Base-by-base conservation (phyloP, 2,113 vertebrate genomes). In the Chaetura pelagica region DNA sequence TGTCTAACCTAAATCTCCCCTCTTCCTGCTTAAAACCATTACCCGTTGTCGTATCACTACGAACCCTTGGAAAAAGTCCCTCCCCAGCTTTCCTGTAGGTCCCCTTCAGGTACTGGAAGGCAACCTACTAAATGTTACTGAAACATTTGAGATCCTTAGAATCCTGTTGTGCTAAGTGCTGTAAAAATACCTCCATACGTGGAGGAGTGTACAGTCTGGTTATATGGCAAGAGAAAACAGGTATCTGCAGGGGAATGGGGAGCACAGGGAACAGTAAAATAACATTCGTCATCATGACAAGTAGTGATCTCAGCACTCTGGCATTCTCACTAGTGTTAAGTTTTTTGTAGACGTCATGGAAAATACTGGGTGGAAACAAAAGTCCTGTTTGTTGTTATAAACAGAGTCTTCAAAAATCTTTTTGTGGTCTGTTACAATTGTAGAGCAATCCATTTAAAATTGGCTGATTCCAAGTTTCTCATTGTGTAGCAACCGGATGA, bases 311-410 rank as follows among this genome's bases (percentile, higher is more conserved):
- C 92, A 94, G n/a, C 83, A 81, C 44, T 78, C 40, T 10, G 93
- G 57, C 64, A 81, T 88, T 85, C 80, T 91, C 52, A 62, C 29
- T 84, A 34, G 38, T 0, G 0, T 46, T 77, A 54, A 69, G 46
- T 89, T 40, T 86, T 92, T 88, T 94, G 59, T 77, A 87, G 48
- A 84, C 5, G 1, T 93, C 88, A 96, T 92, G 92, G 93, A 96
- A 96, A 96, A 90, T 57, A 81, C 3, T 88, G 93, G 2, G 59
- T 92, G 88, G 90, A 93, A 95, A 88, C 61, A 93, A 94, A 91
- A 75, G 17, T 90, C 61, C 57, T 88, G 48, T 81, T 90, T 88
- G 49, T 92, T 81, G 44, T 87, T 94, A 72, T 78, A 84, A 96
- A 95, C 85, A 90, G 38, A 77, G 62, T 1, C 0, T 86, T 90